Evolutionary conservation across 2,888 invertebrate genomes (phyloP).

Genomic region (Sphecodes monilicornis): DNA sequence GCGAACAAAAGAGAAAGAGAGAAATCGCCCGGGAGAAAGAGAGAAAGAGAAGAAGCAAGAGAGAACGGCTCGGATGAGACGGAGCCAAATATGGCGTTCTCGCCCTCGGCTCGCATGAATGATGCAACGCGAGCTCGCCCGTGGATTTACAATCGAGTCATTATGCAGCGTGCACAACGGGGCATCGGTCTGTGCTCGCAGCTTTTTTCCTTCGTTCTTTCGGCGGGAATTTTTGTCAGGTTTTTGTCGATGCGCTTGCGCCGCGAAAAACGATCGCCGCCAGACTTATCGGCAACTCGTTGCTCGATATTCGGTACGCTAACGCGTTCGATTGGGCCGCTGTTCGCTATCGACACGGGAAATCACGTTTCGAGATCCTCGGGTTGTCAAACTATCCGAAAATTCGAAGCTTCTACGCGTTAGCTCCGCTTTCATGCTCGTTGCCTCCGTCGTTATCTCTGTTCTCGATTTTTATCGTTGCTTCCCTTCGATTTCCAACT

Average conservation of each 20-base stretch:
- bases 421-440: not conserved
- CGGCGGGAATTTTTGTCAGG: slow-evolving; percentile 9
- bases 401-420: not conserved
- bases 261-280: not conserved
- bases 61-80: slow-evolving; percentile 73
- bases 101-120: slow-evolving; percentile 75
- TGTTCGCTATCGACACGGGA: not conserved
- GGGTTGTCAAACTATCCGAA: not conserved
- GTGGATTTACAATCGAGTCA: slow-evolving; percentile 73
- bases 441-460: not conserved
- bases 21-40: too few species aligned
- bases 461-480: not conserved
- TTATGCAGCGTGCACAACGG: slow-evolving; percentile 71
- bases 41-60: not conserved
- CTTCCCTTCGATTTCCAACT: not conserved
- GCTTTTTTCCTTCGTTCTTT: slow-evolving; percentile 5
- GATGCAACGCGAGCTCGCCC: slow-evolving; percentile 72
- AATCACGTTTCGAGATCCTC: not conserved
- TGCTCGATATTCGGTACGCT: not conserved
- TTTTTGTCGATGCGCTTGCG: not conserved
- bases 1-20: slow-evolving; percentile 37
- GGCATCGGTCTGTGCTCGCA: slow-evolving; percentile 45
- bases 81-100: slow-evolving; percentile 74
- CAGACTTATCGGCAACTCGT: slow-evolving; percentile 23
- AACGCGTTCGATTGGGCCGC: slow-evolving; percentile 7